phyloP scores from a whole-genome alignment of 1,140 invertebrate genomes.

The Atopsyche davidsoni region DNA sequence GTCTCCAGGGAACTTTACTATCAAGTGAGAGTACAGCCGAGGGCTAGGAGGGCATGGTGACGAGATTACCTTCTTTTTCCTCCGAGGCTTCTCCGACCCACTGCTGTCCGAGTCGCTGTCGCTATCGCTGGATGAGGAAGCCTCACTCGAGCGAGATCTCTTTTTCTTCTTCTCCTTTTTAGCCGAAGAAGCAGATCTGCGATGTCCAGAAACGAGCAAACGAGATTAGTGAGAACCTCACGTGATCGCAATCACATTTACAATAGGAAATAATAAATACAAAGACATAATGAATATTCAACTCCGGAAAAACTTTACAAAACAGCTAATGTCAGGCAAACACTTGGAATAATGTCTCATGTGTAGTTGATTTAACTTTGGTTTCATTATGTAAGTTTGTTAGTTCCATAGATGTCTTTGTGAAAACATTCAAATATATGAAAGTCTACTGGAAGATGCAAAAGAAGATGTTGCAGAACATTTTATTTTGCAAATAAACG shows the following conservation, averaged over 20 bases:
- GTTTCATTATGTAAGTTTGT: too few species aligned
- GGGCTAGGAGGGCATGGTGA: not conserved
- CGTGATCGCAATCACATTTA: not conserved
- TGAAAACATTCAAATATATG: too few species aligned
- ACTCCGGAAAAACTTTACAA: not conserved
- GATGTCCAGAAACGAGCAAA: not conserved
- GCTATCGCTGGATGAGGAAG: constrained; percentile 33
- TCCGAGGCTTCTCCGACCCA: constrained; percentile 47
- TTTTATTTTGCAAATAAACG: constrained; percentile 17
- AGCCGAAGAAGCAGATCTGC: constrained; percentile 22
- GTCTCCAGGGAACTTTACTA: not conserved
- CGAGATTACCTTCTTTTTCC: constrained; percentile 51
- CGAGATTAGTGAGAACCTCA: too few species aligned
- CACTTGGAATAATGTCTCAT: too few species aligned
- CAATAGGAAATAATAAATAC: not conserved
- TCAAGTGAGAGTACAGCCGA: not conserved
- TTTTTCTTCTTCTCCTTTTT: constrained; percentile 51
- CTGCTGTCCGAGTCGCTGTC: constrained; percentile 44
- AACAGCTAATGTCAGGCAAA: too few species aligned
- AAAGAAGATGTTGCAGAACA: not conserved
- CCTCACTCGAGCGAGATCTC: constrained; percentile 44
- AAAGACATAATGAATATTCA: not conserved
- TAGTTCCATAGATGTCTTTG: too few species aligned
- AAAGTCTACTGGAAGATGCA: not conserved
- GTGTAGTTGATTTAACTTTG: too few species aligned